Percentiles rank a stretch among this genome's conserved stretches.
phyloP scores from a whole-genome alignment of 2,888 invertebrate genomes.

The Geotrupes spiniger region DNA sequence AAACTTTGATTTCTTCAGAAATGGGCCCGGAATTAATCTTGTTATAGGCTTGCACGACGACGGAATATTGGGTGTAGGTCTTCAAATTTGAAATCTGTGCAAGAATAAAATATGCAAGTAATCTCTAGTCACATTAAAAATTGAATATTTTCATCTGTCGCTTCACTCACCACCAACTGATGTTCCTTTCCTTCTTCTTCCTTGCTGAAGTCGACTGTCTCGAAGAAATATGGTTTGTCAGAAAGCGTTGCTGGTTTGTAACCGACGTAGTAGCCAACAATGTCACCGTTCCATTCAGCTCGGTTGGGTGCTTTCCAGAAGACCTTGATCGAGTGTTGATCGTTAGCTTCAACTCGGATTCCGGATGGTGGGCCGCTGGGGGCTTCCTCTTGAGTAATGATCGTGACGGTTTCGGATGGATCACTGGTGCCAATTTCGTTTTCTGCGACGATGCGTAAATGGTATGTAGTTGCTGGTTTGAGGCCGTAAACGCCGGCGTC shows the following conservation, averaged over 20 bases:
- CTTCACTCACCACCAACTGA: slow-evolving; percentile 59
- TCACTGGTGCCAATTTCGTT: slow-evolving; percentile 92
- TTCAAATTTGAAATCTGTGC: slow-evolving; percentile 49
- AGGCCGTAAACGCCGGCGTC: slow-evolving; percentile 88
- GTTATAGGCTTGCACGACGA: slow-evolving; percentile 93
- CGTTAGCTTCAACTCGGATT: slow-evolving; percentile 81
- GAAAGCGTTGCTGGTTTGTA: slow-evolving; percentile 82
- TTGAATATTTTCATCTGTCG: no score
- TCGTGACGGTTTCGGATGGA: slow-evolving; percentile 88
- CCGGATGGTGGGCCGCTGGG: slow-evolving; percentile 76
- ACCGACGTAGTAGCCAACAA: slow-evolving; percentile 86
- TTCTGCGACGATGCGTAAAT: slow-evolving; percentile 88
- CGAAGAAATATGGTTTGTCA: slow-evolving; percentile 85
- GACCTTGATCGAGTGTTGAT: slow-evolving; percentile 82
- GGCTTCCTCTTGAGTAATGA: slow-evolving; percentile 92
- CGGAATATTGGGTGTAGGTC: slow-evolving; percentile 94
- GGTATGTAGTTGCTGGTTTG: slow-evolving; percentile 88
- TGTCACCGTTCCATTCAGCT: slow-evolving; percentile 91
- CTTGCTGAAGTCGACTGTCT: slow-evolving; percentile 87
- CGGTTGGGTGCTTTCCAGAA: slow-evolving; percentile 89
- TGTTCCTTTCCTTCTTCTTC: slow-evolving; percentile 92
- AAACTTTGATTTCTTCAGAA: slow-evolving; percentile 83
- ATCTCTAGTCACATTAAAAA: no score
- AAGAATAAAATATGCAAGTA: not conserved
- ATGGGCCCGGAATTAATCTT: slow-evolving; percentile 91